These are phyloP conservation scores for Rhinogobio ventralis DNA, from an alignment of 2,797 vertebrate genomes.

Conservation along the genomic window DNA sequence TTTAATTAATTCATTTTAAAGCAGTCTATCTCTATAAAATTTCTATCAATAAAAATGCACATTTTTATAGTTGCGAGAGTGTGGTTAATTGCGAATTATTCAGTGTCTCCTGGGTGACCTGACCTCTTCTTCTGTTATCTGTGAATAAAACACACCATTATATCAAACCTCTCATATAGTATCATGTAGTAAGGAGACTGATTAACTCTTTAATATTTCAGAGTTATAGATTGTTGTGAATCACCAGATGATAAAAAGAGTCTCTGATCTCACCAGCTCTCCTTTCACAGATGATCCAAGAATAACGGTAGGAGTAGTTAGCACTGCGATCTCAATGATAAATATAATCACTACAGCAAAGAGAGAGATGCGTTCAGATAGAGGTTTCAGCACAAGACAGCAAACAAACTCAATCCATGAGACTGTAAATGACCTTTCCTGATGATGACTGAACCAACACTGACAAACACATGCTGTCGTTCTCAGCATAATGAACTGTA, in stretches of 20 bases:
- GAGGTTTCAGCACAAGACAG: not conserved
- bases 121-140: not conserved
- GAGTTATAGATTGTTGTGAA: not conserved
- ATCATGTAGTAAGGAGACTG: not conserved
- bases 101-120: not conserved
- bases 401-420: not conserved
- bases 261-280: not conserved
- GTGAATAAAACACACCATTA: not conserved
- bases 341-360: slow-evolving; percentile 14
- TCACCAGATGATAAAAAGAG: not conserved
- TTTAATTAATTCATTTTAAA: no score
- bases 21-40: no score
- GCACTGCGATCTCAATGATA: not conserved
- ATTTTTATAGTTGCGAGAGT: not conserved
- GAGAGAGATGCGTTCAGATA: not conserved
- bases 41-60: no score
- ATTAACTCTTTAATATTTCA: not conserved
- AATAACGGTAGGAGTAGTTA: slow-evolving; percentile 12
- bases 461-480: not conserved
- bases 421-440: not conserved
- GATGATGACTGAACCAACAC: not conserved
- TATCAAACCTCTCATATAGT: not conserved
- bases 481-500: not conserved
- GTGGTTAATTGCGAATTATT: not conserved
- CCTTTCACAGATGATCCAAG: not conserved